These are phyloP conservation scores for Chloropsis hardwickii DNA, from an alignment of 2,113 vertebrate species.

Conservation along the genomic window DNA sequence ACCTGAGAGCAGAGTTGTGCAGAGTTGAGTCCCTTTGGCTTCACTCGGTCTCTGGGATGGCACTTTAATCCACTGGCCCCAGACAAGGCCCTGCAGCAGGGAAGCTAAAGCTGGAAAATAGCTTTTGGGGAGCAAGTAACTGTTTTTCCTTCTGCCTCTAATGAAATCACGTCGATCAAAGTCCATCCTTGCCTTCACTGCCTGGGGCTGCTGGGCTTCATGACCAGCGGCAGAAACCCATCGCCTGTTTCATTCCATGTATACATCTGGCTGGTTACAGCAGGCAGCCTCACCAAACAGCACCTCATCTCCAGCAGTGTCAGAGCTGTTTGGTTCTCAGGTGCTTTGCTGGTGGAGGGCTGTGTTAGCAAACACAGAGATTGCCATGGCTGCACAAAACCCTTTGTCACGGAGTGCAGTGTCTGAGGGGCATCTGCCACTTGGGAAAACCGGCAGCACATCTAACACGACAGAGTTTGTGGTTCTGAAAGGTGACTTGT, in stretches of 20 bases:
- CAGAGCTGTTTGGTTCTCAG: not conserved
- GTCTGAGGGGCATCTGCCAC: not conserved
- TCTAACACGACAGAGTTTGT: rapidly evolving
- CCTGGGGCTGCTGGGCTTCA: not conserved
- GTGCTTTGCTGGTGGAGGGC: not conserved
- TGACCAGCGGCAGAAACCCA: conserved; percentile 3
- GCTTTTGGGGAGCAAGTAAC: not conserved
- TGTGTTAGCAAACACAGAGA: not conserved
- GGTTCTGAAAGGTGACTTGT: not conserved
- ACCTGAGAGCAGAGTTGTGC: too few species aligned
- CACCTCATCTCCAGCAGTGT: not conserved
- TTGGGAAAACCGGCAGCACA: not conserved
- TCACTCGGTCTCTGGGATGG: not conserved
- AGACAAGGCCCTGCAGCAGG: not conserved
- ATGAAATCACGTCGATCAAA: rapidly evolving
- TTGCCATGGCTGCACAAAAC: not conserved
- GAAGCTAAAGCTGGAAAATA: not conserved
- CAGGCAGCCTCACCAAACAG: not conserved
- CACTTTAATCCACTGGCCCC: not conserved
- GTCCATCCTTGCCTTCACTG: not conserved
- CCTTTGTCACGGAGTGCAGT: not conserved
- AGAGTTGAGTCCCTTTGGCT: not conserved
- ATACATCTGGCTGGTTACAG: not conserved
- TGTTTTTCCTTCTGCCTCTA: not conserved
- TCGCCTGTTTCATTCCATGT: not conserved